Conservation (phyloP, 2,888 invertebrate genomes). For the Limnephilus auricula region DNA sequence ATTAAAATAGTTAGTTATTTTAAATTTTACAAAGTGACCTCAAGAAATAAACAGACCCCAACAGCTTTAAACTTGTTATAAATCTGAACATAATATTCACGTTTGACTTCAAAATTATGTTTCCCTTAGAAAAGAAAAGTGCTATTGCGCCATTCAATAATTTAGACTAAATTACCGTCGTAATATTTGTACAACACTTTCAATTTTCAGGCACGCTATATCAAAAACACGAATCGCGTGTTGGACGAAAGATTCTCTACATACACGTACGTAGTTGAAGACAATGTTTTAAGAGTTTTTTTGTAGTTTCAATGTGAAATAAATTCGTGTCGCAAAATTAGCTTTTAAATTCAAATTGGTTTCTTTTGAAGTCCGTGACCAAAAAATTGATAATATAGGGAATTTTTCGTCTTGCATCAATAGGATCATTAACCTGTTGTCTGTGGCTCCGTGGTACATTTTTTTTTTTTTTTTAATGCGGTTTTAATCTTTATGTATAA, state of each 20-base stretch:
- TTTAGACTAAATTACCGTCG: background rate
- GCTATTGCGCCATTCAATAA: background rate
- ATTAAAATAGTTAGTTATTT: too few relatives aligned
- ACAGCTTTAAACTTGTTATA: background rate
- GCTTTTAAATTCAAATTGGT: slow-evolving; percentile 3
- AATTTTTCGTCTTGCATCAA: background rate
- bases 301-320: background rate
- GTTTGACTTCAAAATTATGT: background rate
- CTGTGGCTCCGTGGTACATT: too few relatives aligned
- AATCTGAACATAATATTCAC: background rate
- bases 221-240: slow-evolving; percentile 18
- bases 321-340: slow-evolving; percentile 4
- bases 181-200: background rate
- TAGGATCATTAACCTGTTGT: background rate
- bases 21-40: too few relatives aligned
- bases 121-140: background rate
- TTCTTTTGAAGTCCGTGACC: slow-evolving; percentile 11
- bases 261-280: background rate
- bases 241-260: background rate
- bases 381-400: background rate
- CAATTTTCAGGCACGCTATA: background rate
- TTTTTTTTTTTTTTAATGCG: too few relatives aligned
- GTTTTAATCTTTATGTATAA: too few relatives aligned
- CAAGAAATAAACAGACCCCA: too few relatives aligned
- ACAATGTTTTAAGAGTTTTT: background rate